Evolutionary conservation across 2,113 vertebrate species (phyloP).

Genomic region (Apodemus sylvaticus): DNA sequence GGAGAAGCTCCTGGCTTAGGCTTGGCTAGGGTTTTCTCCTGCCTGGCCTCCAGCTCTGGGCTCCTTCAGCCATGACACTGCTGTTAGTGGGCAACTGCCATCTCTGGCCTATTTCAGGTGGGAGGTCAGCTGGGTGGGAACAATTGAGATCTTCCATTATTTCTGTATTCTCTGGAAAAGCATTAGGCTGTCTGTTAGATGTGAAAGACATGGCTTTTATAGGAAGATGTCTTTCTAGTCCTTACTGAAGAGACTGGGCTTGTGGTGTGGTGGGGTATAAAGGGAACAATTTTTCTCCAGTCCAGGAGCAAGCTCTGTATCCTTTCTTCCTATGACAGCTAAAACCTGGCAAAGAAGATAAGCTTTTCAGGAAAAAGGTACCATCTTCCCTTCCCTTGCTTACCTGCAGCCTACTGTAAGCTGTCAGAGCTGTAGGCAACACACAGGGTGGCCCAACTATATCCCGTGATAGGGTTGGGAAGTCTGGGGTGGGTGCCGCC

Average conservation of each 20-base stretch:
- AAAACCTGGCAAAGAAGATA: conserved; percentile 86
- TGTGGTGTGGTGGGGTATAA: neutral
- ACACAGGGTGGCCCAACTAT: neutral
- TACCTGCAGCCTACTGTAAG: neutral
- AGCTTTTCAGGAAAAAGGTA: conserved; percentile 87
- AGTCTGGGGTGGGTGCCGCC: neutral
- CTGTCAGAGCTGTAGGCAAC: neutral
- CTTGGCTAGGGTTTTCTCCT: neutral
- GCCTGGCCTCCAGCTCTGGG: neutral
- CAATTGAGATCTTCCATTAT: neutral
- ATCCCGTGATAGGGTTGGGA: accelerated
- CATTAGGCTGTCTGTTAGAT: neutral
- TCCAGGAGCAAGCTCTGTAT: conserved; percentile 40
- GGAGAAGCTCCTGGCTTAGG: neutral
- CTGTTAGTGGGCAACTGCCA: neutral
- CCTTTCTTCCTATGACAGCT: conserved; percentile 80
- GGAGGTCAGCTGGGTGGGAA: conserved; percentile 48
- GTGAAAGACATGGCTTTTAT: neutral
- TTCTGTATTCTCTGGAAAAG: neutral
- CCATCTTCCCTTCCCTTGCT: neutral
- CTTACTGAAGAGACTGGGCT: neutral
- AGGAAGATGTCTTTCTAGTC: neutral
- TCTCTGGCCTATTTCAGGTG: neutral
- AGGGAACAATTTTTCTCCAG: neutral
- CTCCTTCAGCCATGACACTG: neutral